Conservation (phyloP, 37 sponge, comb jelly and placozoan genomes). For the Oopsacas minuta region DNA sequence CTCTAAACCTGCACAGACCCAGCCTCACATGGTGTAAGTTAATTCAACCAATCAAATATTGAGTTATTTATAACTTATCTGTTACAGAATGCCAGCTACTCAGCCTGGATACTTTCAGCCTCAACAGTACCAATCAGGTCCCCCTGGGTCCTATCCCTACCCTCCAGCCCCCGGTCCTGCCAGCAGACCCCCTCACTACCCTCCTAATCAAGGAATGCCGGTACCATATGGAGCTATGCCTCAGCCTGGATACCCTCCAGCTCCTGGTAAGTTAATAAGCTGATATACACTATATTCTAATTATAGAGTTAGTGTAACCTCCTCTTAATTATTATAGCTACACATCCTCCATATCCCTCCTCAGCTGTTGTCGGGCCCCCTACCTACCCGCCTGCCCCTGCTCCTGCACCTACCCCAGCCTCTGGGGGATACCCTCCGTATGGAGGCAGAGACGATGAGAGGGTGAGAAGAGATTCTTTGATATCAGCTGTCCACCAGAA, state of each 20-base stretch:
- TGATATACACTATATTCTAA: no score
- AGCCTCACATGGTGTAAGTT: slow-evolving; percentile 6
- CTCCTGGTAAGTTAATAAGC: neutral
- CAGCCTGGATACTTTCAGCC: slow-evolving; percentile 16
- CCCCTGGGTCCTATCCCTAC: neutral
- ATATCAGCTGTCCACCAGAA: slow-evolving; percentile 63
- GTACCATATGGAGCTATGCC: neutral
- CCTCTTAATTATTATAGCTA: neutral
- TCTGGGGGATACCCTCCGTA: neutral
- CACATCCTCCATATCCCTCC: slow-evolving; percentile 22
- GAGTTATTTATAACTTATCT: neutral
- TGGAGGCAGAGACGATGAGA: slow-evolving; percentile 20
- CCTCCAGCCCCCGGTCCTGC: neutral
- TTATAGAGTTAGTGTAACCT: no score
- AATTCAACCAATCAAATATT: neutral
- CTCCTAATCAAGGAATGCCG: neutral
- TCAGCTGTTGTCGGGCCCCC: neutral
- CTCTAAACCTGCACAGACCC: slow-evolving; percentile 33
- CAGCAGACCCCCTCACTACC: neutral
- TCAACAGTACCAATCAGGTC: neutral
- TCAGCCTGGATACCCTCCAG: neutral
- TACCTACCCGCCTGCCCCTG: neutral
- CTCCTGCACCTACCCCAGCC: slow-evolving; percentile 20
- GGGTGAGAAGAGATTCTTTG: slow-evolving; percentile 48
- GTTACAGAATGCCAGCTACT: slow-evolving; percentile 20